Percentiles rank a stretch among this genome's conserved stretches.
phyloP scores from a whole-genome alignment of 2,888 invertebrate species.

The Carpatolechia fugitivella region DNA sequence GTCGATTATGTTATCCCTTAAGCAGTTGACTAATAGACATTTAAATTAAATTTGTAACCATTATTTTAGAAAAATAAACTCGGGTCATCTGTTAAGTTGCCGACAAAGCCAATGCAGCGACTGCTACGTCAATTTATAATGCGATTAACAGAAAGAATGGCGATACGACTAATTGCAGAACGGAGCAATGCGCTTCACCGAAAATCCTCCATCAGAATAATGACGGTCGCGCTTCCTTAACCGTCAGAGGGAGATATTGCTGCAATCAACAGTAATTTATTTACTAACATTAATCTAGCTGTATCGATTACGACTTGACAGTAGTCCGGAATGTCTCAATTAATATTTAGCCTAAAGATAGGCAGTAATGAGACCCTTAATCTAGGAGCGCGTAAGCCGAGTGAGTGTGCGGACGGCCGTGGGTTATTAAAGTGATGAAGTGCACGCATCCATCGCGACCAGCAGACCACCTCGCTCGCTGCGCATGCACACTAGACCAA shows the following conservation, averaged over 20 bases:
- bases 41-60: conserved; percentile 57
- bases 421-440: conserved; percentile 72
- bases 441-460: conserved; percentile 53
- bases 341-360: conserved; percentile 76
- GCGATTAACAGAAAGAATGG: conserved; percentile 73
- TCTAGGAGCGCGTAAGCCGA: conserved; percentile 74
- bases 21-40: conserved; percentile 54
- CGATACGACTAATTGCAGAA: conserved; percentile 60
- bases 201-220: conserved; percentile 53
- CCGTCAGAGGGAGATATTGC: conserved; percentile 39
- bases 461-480: conserved; percentile 51
- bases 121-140: conserved; percentile 72
- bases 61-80: conserved; percentile 61
- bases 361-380: conserved; percentile 66
- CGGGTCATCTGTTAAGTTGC: conserved; percentile 56
- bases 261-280: conserved; percentile 50
- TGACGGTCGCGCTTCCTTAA: conserved; percentile 48
- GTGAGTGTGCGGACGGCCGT: conserved; percentile 51
- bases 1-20: conserved; percentile 36
- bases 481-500: conserved; percentile 13
- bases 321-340: conserved; percentile 74
- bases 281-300: conserved; percentile 50
- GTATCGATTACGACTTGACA: conserved; percentile 49
- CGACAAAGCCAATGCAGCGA: conserved; percentile 65
- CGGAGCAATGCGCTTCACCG: conserved; percentile 56